Percentiles rank a stretch among this genome's conserved stretches.
phyloP scores from a whole-genome alignment of 2,113 vertebrate species.

The Chionodraco myersi region DNA sequence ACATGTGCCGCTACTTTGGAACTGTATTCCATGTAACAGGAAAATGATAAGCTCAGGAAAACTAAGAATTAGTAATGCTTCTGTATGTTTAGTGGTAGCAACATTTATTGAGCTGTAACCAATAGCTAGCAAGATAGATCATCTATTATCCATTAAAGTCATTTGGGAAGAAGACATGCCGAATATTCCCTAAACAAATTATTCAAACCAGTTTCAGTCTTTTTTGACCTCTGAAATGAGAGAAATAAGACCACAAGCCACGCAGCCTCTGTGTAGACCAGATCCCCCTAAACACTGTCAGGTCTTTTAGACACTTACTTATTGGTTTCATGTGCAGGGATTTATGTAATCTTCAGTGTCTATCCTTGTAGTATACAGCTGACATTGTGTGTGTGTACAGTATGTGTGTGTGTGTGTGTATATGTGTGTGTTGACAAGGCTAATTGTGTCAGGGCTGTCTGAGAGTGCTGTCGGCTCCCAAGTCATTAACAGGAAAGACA shows the following conservation, averaged over 20 bases:
- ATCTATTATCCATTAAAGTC: neutral
- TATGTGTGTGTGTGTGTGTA: slow-evolving; percentile 10
- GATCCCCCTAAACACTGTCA: neutral
- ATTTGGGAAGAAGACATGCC: neutral
- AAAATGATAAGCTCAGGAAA: neutral
- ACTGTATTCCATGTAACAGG: neutral
- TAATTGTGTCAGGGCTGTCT: slow-evolving; percentile 70
- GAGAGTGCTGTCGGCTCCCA: slow-evolving; percentile 60
- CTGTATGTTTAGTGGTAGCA: neutral
- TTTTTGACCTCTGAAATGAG: slow-evolving; percentile 9
- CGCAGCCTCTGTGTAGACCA: slow-evolving; percentile 5
- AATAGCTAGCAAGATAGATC: neutral
- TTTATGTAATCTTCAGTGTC: slow-evolving; percentile 56
- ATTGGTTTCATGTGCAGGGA: slow-evolving; percentile 59
- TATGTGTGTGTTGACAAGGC: slow-evolving; percentile 30
- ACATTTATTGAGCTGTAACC: neutral
- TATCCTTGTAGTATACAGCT: slow-evolving; percentile 50
- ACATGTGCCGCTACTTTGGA: neutral
- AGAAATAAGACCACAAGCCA: slow-evolving; percentile 4
- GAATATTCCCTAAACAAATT: neutral
- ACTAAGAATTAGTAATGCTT: neutral
- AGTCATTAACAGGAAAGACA: slow-evolving; percentile 77
- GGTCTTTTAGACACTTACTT: slow-evolving; percentile 38
- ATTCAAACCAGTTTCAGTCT: too few species aligned
- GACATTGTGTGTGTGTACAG: slow-evolving; percentile 36